Evolutionary conservation across 30 jellyfish, hydroid and myxozoan species (phyloP).

Genomic region (Rhopilema esculentum): DNA sequence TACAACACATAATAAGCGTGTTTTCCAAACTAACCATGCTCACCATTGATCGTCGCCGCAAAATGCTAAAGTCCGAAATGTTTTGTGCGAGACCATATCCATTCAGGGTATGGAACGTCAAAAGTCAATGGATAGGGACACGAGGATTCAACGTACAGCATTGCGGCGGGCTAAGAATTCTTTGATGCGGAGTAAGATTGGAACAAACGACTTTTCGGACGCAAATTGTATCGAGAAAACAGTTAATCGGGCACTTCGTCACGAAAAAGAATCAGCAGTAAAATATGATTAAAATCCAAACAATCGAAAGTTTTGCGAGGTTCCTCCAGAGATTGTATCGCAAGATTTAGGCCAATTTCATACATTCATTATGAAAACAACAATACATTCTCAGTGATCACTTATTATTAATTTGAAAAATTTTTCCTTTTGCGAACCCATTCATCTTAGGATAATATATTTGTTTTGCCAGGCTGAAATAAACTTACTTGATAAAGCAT

Average conservation of each 20-base stretch:
- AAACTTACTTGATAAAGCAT: too few species aligned
- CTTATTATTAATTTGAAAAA: too few species aligned
- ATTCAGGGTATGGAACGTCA: not conserved
- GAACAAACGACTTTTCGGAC: not conserved
- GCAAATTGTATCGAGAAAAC: not conserved
- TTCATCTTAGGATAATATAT: not conserved
- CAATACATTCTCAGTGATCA: not conserved
- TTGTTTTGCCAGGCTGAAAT: too few species aligned
- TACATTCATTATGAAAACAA: not conserved
- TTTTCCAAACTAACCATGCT: not conserved
- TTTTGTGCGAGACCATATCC: not conserved
- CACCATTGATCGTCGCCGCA: not conserved
- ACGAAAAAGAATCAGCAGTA: not conserved
- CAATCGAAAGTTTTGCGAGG: not conserved
- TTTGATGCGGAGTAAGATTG: not conserved
- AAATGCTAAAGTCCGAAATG: not conserved
- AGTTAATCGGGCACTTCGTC: not conserved
- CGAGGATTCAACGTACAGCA: not conserved
- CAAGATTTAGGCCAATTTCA: not conserved
- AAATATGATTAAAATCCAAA: not conserved
- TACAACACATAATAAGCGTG: not conserved
- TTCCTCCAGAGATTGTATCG: not conserved
- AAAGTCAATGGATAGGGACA: not conserved
- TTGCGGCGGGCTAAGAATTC: not conserved
- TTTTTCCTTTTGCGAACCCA: not conserved